These are phyloP conservation scores for Pollenia labialis DNA, from an alignment of 2,888 invertebrate genomes.

Conservation along the genomic window DNA sequence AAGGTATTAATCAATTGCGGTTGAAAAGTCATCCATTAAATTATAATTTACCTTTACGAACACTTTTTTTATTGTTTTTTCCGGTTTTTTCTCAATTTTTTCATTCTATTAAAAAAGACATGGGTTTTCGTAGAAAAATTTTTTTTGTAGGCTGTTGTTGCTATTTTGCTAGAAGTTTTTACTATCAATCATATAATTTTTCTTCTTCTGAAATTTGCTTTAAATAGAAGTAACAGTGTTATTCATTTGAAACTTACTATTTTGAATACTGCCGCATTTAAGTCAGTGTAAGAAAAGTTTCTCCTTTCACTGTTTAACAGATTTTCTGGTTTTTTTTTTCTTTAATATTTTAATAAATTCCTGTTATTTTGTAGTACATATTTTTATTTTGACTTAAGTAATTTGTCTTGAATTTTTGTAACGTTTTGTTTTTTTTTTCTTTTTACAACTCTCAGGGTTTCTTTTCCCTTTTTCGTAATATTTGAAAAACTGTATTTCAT, in stretches of 20 bases:
- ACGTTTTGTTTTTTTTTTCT: background rate
- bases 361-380: background rate
- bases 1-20: slow-evolving; percentile 61
- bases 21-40: slow-evolving; percentile 64
- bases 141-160: no score
- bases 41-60: slow-evolving; percentile 44
- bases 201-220: no score
- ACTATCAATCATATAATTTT: no score
- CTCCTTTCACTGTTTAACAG: no score
- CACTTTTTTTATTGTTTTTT: background rate
- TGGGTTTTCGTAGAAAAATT: no score
- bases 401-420: slow-evolving; percentile 3
- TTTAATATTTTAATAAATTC: background rate
- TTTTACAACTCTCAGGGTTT: background rate
- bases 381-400: slow-evolving; percentile 20
- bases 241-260: no score
- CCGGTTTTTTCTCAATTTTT: background rate
- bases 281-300: no score
- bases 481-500: slow-evolving; percentile 21
- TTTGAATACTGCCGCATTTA: no score
- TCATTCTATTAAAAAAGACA: background rate
- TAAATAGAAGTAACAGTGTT: no score
- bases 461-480: background rate
- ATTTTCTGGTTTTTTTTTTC: no score
- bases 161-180: no score